Evolutionary conservation across 2,113 vertebrate genomes (phyloP).

Genomic region (Cygnus atratus): DNA sequence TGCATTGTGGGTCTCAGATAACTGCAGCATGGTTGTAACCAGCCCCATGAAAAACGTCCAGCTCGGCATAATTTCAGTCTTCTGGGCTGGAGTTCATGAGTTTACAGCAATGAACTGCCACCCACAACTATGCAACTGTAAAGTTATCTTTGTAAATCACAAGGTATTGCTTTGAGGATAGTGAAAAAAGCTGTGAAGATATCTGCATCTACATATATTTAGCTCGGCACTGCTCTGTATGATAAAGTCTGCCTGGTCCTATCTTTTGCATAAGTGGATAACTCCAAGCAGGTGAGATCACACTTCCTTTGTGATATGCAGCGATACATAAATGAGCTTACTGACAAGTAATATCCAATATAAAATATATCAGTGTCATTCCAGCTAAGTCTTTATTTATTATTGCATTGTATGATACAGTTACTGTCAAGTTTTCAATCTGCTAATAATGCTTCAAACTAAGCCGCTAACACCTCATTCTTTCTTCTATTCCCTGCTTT

Average conservation of each 20-base stretch:
- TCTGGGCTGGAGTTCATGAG: not conserved
- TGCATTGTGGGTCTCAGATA: not conserved
- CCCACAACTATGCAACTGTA: not conserved
- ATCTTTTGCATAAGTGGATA: not conserved
- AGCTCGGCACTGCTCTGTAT: not conserved
- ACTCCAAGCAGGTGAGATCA: constrained; percentile 20
- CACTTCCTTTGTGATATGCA: constrained; percentile 21
- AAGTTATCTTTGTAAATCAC: not conserved
- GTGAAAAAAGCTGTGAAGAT: not conserved
- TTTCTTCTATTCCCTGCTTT: constrained; percentile 83
- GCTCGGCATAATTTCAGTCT: not conserved
- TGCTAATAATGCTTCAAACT: constrained; percentile 79
- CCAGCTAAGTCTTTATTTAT: constrained; percentile 78
- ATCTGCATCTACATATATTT: not conserved
- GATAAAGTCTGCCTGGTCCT: not conserved
- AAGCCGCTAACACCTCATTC: constrained; percentile 80
- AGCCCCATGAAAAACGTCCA: not conserved
- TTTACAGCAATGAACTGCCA: not conserved
- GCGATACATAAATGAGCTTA: constrained; percentile 55
- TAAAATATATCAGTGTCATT: constrained; percentile 74
- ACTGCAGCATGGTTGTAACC: not conserved
- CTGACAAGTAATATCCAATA: constrained; percentile 69
- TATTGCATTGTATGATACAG: constrained; percentile 64
- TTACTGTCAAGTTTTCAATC: constrained; percentile 80
- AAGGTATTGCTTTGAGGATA: not conserved